Evolutionary conservation across 30 jellyfish, hydroid and myxozoan genomes (phyloP).

Genomic region (Aurelia sp.): DNA sequence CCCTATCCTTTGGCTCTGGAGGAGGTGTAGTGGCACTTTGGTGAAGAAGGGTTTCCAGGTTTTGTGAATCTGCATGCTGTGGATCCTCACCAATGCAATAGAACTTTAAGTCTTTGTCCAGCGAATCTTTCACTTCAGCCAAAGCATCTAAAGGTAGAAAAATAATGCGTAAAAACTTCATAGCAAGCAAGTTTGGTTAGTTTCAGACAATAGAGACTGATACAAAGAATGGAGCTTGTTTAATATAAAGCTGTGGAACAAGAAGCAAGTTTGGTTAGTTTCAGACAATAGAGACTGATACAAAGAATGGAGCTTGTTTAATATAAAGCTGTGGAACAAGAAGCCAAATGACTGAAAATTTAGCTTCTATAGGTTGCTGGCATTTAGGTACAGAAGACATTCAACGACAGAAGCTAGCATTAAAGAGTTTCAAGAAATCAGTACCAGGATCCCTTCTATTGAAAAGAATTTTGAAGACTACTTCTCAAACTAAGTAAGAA

Average conservation of each 20-base stretch:
- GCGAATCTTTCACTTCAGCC: conserved; percentile 27
- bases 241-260: too few relatives aligned
- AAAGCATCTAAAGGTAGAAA: conserved; percentile 23
- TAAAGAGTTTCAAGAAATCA: neutral
- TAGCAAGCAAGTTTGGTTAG: too few relatives aligned
- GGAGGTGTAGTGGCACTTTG: conserved; percentile 58
- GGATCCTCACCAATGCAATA: conserved; percentile 43
- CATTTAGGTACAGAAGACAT: neutral
- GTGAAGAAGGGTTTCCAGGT: conserved; percentile 31
- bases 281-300: too few relatives aligned
- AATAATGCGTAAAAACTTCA: neutral
- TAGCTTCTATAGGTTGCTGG: too few relatives aligned
- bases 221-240: too few relatives aligned
- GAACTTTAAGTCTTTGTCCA: conserved; percentile 7
- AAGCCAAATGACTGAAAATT: too few relatives aligned
- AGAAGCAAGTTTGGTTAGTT: too few relatives aligned
- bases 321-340: too few relatives aligned
- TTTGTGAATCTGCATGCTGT: conserved; percentile 7
- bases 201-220: too few relatives aligned
- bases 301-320: too few relatives aligned
- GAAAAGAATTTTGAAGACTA: too few relatives aligned
- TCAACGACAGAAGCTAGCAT: neutral
- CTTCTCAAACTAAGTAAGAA: too few relatives aligned
- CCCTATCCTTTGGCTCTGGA: conserved; percentile 68
- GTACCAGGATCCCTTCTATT: neutral